These are phyloP conservation scores for Heliconius congener DNA, from an alignment of 1,140 invertebrate genomes.

Conservation along the genomic window DNA sequence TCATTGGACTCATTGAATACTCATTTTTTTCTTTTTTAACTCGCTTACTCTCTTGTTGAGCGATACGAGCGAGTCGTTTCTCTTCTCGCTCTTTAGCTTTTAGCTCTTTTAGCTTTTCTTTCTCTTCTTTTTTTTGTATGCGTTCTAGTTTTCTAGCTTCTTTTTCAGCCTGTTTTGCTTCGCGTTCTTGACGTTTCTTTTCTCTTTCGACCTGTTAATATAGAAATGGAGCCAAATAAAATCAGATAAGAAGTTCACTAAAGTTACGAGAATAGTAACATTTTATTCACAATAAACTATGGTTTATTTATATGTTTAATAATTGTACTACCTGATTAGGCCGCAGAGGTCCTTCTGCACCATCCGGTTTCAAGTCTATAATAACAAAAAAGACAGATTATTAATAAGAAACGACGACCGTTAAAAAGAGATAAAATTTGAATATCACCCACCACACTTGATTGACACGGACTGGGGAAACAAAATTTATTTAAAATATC, in stretches of 20 bases:
- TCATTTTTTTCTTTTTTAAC: conserved; percentile 64
- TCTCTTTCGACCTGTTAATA: conserved; percentile 65
- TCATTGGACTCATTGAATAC: conserved; percentile 34
- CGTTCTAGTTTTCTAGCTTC: conserved; percentile 83
- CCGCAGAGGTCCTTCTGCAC: conserved; percentile 45
- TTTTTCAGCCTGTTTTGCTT: conserved; percentile 81
- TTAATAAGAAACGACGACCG: neutral
- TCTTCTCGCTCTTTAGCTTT: conserved; percentile 78
- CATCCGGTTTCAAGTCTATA: conserved; percentile 65
- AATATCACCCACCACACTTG: no score
- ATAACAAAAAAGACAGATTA: conserved; percentile 28
- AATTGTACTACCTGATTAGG: conserved; percentile 55
- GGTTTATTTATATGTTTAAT: neutral
- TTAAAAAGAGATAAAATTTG: no score
- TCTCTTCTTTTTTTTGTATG: conserved; percentile 84
- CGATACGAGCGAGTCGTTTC: conserved; percentile 68
- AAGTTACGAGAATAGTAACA: no score
- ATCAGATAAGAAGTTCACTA: no score
- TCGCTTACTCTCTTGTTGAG: conserved; percentile 71
- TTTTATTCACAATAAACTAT: neutral
- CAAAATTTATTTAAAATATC: no score
- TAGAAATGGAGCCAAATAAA: neutral
- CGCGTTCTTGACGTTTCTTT: conserved; percentile 73
- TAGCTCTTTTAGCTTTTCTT: conserved; percentile 82
- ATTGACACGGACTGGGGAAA: no score